phyloP scores from a whole-genome alignment of 2,888 invertebrate species.

The Uropetala carovei region DNA sequence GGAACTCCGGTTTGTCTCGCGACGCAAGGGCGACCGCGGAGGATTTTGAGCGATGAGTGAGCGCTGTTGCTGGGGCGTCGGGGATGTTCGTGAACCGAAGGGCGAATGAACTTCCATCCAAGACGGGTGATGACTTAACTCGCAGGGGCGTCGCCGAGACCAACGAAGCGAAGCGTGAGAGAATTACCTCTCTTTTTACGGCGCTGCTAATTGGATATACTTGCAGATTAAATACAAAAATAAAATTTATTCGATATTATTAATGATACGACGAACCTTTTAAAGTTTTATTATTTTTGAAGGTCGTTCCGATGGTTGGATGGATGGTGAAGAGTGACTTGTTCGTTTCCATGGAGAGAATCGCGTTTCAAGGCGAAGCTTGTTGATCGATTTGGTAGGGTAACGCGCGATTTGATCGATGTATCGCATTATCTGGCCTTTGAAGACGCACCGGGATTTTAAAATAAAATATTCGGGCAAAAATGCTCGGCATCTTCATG shows the following conservation, averaged over 20 bases:
- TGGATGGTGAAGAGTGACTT: no score
- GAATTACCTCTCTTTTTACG: neutral
- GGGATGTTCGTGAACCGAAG: neutral
- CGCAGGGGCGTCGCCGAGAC: neutral
- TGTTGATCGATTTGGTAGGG: no score
- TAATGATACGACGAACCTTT: neutral
- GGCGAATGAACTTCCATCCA: conserved; percentile 15
- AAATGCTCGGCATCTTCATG: no score
- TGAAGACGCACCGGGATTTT: no score
- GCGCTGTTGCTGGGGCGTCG: neutral
- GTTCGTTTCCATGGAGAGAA: no score
- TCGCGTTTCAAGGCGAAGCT: no score
- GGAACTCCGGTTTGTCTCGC: no score
- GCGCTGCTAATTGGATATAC: neutral
- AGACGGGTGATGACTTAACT: neutral
- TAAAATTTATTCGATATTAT: neutral
- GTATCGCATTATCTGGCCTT: no score
- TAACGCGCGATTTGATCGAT: no score
- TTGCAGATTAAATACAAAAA: neutral
- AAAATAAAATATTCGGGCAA: no score
- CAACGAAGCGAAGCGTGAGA: neutral
- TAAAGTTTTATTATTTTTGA: neutral
- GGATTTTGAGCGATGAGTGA: neutral
- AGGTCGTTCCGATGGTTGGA: neutral
- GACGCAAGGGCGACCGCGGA: neutral